phyloP scores from a whole-genome alignment of 1,140 invertebrate genomes.

The Conopomorpha cramerella region DNA sequence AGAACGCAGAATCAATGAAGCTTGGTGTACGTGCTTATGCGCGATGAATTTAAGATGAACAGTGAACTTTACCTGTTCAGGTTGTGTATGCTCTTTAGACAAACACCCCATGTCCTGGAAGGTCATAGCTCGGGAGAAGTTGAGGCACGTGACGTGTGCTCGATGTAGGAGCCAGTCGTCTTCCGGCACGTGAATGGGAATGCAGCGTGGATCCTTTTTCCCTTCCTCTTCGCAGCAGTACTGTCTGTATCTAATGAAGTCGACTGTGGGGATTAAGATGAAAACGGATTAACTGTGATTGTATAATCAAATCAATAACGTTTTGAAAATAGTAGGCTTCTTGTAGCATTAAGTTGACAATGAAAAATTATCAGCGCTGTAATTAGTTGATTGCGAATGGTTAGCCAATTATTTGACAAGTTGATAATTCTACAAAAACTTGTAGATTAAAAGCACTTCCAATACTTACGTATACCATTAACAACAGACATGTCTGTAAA shows the following conservation, averaged over 20 bases:
- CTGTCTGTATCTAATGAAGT: conserved; percentile 16
- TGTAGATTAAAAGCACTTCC: background rate
- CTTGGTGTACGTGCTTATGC: too few relatives aligned
- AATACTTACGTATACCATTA: conserved; percentile 18
- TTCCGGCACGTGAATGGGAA: conserved; percentile 21
- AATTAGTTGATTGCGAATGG: too few relatives aligned
- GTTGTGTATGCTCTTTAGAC: conserved; percentile 13
- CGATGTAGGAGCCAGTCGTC: conserved; percentile 27
- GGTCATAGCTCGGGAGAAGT: conserved; percentile 31
- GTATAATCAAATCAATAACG: too few relatives aligned
- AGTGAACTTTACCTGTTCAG: conserved; percentile 31
- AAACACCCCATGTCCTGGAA: conserved; percentile 29
- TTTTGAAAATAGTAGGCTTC: too few relatives aligned
- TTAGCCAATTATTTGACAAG: too few relatives aligned
- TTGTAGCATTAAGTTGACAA: too few relatives aligned
- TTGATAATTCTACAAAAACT: background rate
- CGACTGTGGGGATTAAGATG: conserved; percentile 11
- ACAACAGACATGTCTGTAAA: conserved; percentile 17
- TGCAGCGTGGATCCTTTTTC: conserved; percentile 14
- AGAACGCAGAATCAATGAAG: too few relatives aligned
- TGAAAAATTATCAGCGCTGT: too few relatives aligned
- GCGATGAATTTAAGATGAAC: too few relatives aligned
- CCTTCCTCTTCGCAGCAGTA: conserved; percentile 17
- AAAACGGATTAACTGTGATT: too few relatives aligned
- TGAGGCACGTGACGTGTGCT: conserved; percentile 27